Conservation (phyloP, 2,113 vertebrate species). For the Campylomormyrus tamandua region DNA sequence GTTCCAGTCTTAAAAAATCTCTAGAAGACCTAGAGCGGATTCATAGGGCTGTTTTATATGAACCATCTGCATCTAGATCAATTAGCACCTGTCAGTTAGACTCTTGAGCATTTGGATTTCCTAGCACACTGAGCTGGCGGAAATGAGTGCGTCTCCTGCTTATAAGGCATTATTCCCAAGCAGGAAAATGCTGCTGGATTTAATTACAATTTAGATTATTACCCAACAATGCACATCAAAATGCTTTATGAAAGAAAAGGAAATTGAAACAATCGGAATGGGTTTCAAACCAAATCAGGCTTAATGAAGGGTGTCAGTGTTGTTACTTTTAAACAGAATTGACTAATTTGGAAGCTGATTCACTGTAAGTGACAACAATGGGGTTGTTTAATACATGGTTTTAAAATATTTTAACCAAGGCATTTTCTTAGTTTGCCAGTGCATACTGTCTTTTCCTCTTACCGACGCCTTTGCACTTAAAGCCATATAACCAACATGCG, state of each 20-base stretch:
- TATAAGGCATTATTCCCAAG: not conserved
- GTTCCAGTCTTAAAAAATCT: not conserved
- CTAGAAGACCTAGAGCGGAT: not conserved
- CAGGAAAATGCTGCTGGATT: not conserved
- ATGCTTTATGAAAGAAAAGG: not conserved
- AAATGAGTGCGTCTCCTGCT: not conserved
- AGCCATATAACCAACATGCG: not conserved
- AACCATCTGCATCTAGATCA: not conserved
- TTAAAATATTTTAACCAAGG: not conserved
- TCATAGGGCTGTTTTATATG: not conserved
- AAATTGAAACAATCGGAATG: not conserved
- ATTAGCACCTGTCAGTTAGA: not conserved
- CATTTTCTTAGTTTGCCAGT: not conserved
- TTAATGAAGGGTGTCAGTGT: not conserved
- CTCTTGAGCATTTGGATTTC: not conserved
- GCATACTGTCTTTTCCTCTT: not conserved
- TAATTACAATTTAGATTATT: not conserved
- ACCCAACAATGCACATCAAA: not conserved
- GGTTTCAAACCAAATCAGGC: not conserved
- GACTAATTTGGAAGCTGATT: not conserved
- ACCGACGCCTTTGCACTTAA: not conserved
- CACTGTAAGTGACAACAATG: not conserved
- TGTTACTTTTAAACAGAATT: not conserved
- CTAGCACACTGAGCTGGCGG: not conserved
- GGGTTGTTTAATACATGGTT: not conserved